phyloP scores from a whole-genome alignment of 2,113 vertebrate genomes.

The Sinocyclocheilus grahami region DNA sequence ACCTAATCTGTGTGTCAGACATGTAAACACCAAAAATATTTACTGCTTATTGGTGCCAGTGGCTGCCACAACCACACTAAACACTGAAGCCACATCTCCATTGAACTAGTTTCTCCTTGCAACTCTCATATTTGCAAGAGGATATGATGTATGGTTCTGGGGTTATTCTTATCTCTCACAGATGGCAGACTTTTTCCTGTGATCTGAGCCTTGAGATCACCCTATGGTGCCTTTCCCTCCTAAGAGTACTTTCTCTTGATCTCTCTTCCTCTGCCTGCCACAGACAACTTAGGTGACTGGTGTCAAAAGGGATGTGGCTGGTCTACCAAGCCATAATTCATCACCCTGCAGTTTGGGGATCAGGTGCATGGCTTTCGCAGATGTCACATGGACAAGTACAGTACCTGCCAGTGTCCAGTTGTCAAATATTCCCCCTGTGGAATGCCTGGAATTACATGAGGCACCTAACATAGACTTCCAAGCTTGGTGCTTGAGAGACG shows the following conservation, averaged over 20 bases:
- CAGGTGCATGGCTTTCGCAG: conserved; percentile 22
- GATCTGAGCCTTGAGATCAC: conserved; percentile 59
- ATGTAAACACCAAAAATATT: conserved; percentile 74
- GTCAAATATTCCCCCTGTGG: conserved; percentile 28
- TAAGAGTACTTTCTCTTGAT: conserved; percentile 1
- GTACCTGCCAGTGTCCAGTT: conserved; percentile 16
- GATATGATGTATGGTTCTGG: conserved; percentile 66
- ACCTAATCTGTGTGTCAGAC: conserved; percentile 68
- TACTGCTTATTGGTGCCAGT: conserved; percentile 64
- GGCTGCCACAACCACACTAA: conserved; percentile 14
- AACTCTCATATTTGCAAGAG: conserved; percentile 64
- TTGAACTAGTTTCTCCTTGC: conserved; percentile 34
- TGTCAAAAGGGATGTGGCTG: conserved; percentile 28
- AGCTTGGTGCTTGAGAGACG: conserved; percentile 5
- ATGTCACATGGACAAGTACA: conserved; percentile 27
- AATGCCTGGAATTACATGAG: conserved; percentile 26
- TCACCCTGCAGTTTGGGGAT: conserved; percentile 20
- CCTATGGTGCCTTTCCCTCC: conserved; percentile 32
- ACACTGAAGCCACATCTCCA: conserved; percentile 42
- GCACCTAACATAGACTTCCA: conserved; percentile 29
- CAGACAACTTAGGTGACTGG: conserved; percentile 34
- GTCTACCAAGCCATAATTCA: conserved; percentile 47
- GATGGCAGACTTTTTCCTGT: conserved; percentile 66
- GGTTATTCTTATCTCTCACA: conserved; percentile 75
- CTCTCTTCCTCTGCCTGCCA: conserved; percentile 2